These are phyloP conservation scores for Cottus gobio DNA, from an alignment of 2,113 vertebrate genomes.

Conservation along the genomic window DNA sequence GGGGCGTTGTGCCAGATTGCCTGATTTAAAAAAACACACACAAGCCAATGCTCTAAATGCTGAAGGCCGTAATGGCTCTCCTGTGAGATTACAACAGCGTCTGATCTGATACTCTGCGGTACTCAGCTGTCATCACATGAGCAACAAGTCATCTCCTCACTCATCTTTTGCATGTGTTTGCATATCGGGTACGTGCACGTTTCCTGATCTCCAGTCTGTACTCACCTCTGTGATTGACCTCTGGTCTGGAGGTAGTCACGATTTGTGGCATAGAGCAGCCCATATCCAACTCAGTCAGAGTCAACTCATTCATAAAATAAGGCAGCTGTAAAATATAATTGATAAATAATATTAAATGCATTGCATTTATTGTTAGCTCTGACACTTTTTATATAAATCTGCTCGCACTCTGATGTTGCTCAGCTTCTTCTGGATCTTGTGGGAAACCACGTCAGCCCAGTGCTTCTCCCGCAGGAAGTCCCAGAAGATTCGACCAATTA, in stretches of 20 bases:
- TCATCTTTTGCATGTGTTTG: slow-evolving; percentile 9
- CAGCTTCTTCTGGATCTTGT: slow-evolving; percentile 92
- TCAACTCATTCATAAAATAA: slow-evolving; percentile 92
- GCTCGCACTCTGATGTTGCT: slow-evolving; percentile 89
- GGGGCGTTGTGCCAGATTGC: slow-evolving; percentile 18
- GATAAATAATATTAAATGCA: background rate
- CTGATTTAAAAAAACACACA: slow-evolving; percentile 39
- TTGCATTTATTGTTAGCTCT: background rate
- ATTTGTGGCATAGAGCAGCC: slow-evolving; percentile 87
- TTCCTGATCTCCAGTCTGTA: background rate
- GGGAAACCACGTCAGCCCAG: slow-evolving; percentile 86
- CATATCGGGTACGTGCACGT: background rate
- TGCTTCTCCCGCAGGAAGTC: slow-evolving; percentile 88
- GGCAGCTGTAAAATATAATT: slow-evolving; percentile 82
- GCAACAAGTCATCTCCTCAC: slow-evolving; percentile 25
- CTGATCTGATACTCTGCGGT: slow-evolving; percentile 48
- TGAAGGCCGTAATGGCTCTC: slow-evolving; percentile 21
- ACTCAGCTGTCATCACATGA: slow-evolving; percentile 37
- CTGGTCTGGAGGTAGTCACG: slow-evolving; percentile 81
- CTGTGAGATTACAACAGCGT: slow-evolving; percentile 59
- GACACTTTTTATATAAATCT: background rate
- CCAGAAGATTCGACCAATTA: slow-evolving; percentile 91
- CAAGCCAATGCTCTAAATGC: slow-evolving; percentile 40
- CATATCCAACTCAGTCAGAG: slow-evolving; percentile 90
- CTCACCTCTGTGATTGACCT: slow-evolving; percentile 85